A percentile compares a stretch with the other conserved stretches of the same genome.
These are phyloP conservation scores for Anguilla anguilla DNA, from an alignment of 2,797 vertebrate species.

Conservation along the genomic window DNA sequence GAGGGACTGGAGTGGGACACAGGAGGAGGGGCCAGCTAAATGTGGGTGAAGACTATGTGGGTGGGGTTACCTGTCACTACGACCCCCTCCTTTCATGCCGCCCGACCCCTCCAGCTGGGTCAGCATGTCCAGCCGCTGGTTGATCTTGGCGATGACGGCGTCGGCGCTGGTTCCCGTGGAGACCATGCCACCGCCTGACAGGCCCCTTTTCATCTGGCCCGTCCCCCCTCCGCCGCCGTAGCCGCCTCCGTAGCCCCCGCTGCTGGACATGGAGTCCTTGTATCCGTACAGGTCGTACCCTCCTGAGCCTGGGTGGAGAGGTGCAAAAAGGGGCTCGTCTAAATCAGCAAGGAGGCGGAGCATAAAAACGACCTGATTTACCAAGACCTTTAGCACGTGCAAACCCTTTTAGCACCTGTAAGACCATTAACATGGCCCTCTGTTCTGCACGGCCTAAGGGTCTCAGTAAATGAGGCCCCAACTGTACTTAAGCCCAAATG, in stretches of 20 bases:
- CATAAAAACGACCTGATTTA: too few relatives aligned
- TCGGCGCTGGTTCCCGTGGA: conserved; percentile 77
- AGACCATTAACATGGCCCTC: too few relatives aligned
- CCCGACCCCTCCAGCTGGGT: conserved; percentile 80
- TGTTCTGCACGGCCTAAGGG: too few relatives aligned
- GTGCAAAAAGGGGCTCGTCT: neutral
- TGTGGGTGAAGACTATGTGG: conserved; percentile 42
- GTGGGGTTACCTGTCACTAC: conserved; percentile 70
- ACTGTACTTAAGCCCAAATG: too few relatives aligned
- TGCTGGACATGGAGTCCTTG: conserved; percentile 77
- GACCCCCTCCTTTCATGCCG: conserved; percentile 70
- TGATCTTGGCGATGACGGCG: conserved; percentile 85
- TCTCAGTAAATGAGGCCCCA: too few relatives aligned
- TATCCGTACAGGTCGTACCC: conserved; percentile 82
- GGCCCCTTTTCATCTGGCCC: conserved; percentile 72
- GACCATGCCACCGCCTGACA: conserved; percentile 66
- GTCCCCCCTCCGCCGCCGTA: conserved; percentile 75
- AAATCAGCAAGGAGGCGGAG: neutral
- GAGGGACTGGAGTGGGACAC: neutral
- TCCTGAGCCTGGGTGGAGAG: conserved; percentile 72
- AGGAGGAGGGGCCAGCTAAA: neutral
- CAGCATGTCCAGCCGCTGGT: conserved; percentile 87
- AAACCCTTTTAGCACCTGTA: too few relatives aligned
- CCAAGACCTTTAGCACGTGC: too few relatives aligned
- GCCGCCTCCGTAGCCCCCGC: conserved; percentile 55